Conservation (phyloP, 1,140 invertebrate species). For the Ceratitis capitata region DNA sequence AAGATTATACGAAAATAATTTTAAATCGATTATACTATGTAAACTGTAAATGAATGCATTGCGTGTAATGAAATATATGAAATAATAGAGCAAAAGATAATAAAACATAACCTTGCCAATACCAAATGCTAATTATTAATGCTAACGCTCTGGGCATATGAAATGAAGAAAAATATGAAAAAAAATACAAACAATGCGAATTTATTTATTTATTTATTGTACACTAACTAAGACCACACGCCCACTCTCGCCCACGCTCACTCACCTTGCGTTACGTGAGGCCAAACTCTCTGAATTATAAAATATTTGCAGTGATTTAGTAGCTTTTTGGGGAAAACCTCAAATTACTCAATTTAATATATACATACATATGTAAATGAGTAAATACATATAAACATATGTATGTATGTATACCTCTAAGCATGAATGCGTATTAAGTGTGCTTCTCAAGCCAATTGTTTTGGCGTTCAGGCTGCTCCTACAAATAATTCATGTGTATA, state of each 20-base stretch:
- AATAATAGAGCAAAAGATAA: not conserved
- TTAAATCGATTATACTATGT: no score
- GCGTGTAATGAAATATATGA: not conserved
- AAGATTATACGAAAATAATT: not conserved
- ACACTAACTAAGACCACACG: no score
- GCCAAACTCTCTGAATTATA: not conserved
- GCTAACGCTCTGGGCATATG: not conserved
- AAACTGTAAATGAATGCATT: no score
- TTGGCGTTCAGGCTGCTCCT: not conserved
- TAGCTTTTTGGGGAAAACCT: conserved; percentile 9
- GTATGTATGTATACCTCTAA: not conserved
- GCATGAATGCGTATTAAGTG: not conserved
- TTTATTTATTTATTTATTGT: not conserved
- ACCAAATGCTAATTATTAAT: not conserved
- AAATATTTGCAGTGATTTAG: not conserved
- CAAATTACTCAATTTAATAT: not conserved
- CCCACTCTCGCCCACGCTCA: not conserved
- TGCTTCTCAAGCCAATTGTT: not conserved
- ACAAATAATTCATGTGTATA: not conserved
- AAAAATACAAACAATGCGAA: not conserved
- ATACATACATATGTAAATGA: not conserved
- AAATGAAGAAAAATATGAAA: no score
- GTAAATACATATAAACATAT: not conserved
- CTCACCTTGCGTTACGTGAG: not conserved
- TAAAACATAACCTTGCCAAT: not conserved